A percentile compares a stretch with the other conserved stretches of the same genome.
These are phyloP conservation scores for Tadarida brasiliensis DNA, from an alignment of 2,797 vertebrate genomes.

Conservation along the genomic window DNA sequence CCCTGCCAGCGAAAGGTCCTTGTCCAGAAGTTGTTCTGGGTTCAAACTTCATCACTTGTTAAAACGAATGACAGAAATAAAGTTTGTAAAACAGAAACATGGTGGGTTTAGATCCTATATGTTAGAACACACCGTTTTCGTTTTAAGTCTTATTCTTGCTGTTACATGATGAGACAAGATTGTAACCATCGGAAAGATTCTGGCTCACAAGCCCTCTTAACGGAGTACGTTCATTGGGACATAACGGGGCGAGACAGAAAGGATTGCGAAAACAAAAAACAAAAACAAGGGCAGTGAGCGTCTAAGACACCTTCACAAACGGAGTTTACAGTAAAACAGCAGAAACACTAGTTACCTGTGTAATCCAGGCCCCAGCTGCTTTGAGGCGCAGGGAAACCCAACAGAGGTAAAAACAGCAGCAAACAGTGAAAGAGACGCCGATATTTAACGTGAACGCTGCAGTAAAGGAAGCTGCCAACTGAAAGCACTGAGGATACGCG, in stretches of 20 bases:
- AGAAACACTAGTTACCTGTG: conserved; percentile 53
- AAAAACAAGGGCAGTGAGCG: not conserved
- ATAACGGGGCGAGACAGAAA: conserved; percentile 77
- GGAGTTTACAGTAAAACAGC: conserved; percentile 68
- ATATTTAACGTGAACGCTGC: conserved; percentile 56
- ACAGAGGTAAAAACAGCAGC: conserved; percentile 34
- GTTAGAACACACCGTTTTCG: not conserved
- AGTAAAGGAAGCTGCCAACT: conserved; percentile 71
- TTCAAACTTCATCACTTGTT: conserved; percentile 52
- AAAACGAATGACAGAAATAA: conserved; percentile 51
- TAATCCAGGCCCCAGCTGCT: conserved; percentile 59
- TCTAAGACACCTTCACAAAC: conserved; percentile 70
- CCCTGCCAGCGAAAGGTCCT: not conserved
- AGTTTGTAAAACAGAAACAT: not conserved
- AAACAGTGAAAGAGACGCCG: not conserved
- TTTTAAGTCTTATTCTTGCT: conserved; percentile 12
- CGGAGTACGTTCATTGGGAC: conserved; percentile 7
- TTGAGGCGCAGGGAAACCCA: conserved; percentile 44
- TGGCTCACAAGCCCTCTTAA: not conserved
- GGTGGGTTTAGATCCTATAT: not conserved
- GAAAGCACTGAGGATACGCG: conserved; percentile 65
- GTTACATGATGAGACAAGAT: not conserved
- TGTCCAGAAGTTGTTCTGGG: not conserved
- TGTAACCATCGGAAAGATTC: not conserved
- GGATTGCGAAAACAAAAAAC: not conserved